Percentiles rank a stretch among this genome's conserved stretches.
Conservation (phyloP, 2,888 invertebrate genomes). For the Oscheius onirici region DNA sequence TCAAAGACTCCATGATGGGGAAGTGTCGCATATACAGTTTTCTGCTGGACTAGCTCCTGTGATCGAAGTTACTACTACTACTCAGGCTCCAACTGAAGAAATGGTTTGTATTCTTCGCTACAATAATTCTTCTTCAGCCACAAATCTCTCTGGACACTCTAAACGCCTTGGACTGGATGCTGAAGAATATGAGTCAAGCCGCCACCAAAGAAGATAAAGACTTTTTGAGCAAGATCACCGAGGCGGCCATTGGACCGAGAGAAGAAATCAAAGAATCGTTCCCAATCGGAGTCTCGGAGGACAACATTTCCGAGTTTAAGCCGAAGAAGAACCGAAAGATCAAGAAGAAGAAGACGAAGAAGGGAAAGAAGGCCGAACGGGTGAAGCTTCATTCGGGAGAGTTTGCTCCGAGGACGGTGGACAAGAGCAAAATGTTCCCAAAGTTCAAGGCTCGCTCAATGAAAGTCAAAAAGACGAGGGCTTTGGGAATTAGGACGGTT, state of each 20-base stretch:
- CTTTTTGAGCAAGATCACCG: conserved; percentile 7
- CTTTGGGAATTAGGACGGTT: conserved; percentile 29
- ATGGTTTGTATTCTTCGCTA: neutral
- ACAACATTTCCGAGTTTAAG: neutral
- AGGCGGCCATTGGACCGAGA: conserved; percentile 1
- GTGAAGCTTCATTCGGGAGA: conserved; percentile 26
- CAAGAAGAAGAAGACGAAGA: conserved; percentile 15
- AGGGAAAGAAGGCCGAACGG: conserved; percentile 8
- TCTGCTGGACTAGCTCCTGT: neutral
- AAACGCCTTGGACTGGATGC: conserved; percentile 68
- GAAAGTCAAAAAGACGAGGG: conserved; percentile 13
- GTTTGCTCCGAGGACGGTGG: conserved; percentile 6
- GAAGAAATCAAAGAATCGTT: neutral
- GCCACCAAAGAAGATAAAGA: conserved; percentile 41
- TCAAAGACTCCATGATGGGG: conserved; percentile 17
- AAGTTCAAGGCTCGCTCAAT: conserved; percentile 26
- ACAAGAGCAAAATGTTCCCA: conserved; percentile 29
- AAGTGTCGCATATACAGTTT: neutral
- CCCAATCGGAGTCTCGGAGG: neutral
- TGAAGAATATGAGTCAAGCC: conserved; percentile 66
- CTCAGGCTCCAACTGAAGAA: neutral
- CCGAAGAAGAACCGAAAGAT: conserved; percentile 5
- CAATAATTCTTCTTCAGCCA: neutral
- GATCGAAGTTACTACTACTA: conserved; percentile 10
- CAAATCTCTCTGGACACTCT: conserved; percentile 61